Conservation (phyloP, 2,113 vertebrate species). For the Bujurquina vittata region DNA sequence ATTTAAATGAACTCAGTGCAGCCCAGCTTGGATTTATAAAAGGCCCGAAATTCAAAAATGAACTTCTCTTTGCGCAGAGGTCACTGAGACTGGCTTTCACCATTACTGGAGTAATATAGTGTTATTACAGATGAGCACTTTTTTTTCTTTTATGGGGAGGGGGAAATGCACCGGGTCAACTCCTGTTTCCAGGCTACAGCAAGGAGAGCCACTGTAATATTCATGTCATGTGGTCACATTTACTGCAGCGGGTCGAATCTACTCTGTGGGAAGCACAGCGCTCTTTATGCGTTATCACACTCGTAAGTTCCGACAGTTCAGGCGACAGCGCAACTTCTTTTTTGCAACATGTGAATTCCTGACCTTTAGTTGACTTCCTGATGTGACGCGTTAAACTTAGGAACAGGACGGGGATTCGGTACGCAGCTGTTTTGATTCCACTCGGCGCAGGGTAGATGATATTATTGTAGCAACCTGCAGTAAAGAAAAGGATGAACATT, state of each 20-base stretch:
- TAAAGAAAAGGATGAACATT: not conserved
- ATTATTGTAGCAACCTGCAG: not conserved
- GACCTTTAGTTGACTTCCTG: not conserved
- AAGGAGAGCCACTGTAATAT: constrained; percentile 55
- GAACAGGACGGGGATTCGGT: not conserved
- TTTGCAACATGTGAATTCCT: not conserved
- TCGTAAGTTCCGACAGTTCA: not conserved
- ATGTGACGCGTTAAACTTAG: not conserved
- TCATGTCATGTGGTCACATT: constrained; percentile 45
- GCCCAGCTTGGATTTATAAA: not conserved
- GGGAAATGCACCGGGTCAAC: constrained; percentile 43
- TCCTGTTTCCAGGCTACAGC: constrained; percentile 59
- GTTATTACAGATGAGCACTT: constrained; percentile 32
- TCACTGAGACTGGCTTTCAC: not conserved
- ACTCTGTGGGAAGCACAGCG: constrained; percentile 5
- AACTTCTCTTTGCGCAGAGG: not conserved
- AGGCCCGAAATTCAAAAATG: not conserved
- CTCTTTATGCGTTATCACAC: not conserved
- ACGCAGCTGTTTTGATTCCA: not conserved
- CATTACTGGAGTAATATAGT: constrained; percentile 22
- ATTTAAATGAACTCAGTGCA: not conserved
- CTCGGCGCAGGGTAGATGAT: not conserved
- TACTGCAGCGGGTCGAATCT: not conserved
- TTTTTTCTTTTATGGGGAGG: not conserved
- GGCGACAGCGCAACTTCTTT: not conserved